Evolutionary conservation across 2,113 vertebrate species (phyloP), one percentile per base, ranked within the genome.

Genomic region (Apaloderma vittatum): DNA sequence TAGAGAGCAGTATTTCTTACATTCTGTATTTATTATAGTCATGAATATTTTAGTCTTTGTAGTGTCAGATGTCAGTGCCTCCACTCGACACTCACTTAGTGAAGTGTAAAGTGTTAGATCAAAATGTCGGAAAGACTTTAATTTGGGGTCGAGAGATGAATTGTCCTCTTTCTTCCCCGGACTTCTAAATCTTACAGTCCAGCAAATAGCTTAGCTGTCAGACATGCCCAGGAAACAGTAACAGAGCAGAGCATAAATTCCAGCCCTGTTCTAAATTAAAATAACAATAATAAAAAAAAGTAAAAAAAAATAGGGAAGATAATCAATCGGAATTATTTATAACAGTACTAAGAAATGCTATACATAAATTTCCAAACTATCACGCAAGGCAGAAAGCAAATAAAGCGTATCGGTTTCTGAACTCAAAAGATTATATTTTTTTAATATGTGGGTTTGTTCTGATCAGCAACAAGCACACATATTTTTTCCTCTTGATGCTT

Each of bases 41-140:
- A 75, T 76, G 6, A 85, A 88, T 92, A 91, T 91, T 93, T 94
- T 51, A 86, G 36, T 24, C 55, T 88, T 68, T 46, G 12, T 46
- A 63, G 82, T 48, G 75, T 77, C 88, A 93, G 66, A 70, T 66
- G 86, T 71, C 90, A 88, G 40, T 51, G 93, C 20, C 40, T 83
- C 86, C 62, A 83, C 81, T 82, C 3, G 0, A 82, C 16, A 70
- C 32, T 75, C 57, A 59, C 48, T 91, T 63, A 82, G 75, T 37
- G 62, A 81, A 46, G 27, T 68, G 16, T 49, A 62, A 88, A 80
- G 49, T 37, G 67, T 34, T 84, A 84, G 15, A 91, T 83, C 67
- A 68, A 62, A 58, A 36, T 77, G 86, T 61, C 43, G 1, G 59
- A 73, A 82, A 72, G 46, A 57, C 54, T 43, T 94, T 54, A 71